Base-by-base conservation (phyloP, 2,888 invertebrate species). In the Cosmopolites sordidus region DNA sequence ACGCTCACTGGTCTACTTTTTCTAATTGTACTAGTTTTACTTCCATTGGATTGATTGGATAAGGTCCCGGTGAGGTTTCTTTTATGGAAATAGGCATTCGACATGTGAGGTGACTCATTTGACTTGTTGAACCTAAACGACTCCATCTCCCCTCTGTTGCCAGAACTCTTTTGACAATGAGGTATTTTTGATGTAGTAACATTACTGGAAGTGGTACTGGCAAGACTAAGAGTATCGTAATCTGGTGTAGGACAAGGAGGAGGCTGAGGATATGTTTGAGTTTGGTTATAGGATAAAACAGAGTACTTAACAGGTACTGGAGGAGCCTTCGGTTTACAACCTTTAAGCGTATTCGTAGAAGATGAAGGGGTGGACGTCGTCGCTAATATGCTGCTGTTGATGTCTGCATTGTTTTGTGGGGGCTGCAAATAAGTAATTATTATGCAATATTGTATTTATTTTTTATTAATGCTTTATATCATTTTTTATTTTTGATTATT, bases 111-210 rank as follows among this genome's bases (percentile, higher is more conserved):
- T 51, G 76, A 77, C 16, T 78, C 74, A 52, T 78, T 79, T 2
- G 78, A 75, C 16, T 84, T 82, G 60, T 83, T 84, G 60, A 87
- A 69, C 66, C 83, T 83, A 62, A 88, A 74, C 16, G 87, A 87
- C 65, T 87, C 84, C 77, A 87, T 79, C 72, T 88, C 88, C 9
- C 84, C 87, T 29, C 80, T 78, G 56, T 84, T 84, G 43, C 71
- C 73, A 17, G 6, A 11, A n/a, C 17, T 46, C 12, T 16, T 50
- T n/a, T 37, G 46, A 45, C 38, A 50, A 54, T 62, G 64, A 41
- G 61, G 50, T 52, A 59, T 61, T n/a, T 48, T 53, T 18, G 52
- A 53, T 4, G 39, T n/a, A 16, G 39, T 37, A 39, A 50, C 43
- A 42, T 55, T 60, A 5, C 63, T 58, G 47, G 66, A 60, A 56